phyloP scores from a whole-genome alignment of 1,140 invertebrate genomes.

The Bacillus rossius region DNA sequence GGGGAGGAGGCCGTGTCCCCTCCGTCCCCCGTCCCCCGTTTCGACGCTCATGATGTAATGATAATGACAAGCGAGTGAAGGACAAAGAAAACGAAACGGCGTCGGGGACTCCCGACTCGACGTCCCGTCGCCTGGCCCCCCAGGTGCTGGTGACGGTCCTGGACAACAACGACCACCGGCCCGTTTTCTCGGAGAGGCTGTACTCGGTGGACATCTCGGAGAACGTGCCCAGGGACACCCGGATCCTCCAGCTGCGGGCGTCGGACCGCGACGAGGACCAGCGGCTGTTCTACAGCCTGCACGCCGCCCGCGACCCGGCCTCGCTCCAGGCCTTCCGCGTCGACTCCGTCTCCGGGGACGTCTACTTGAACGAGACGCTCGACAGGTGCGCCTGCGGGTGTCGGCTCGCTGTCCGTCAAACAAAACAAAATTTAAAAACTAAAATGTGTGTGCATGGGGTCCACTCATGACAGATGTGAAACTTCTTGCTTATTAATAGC shows the following conservation, averaged over 20 bases:
- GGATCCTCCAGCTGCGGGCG: conserved; percentile 58
- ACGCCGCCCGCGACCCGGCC: conserved; percentile 65
- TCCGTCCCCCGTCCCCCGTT: too few relatives aligned
- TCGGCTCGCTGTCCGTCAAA: too few relatives aligned
- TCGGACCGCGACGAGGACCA: conserved; percentile 65
- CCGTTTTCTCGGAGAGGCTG: conserved; percentile 59
- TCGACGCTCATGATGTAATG: too few relatives aligned
- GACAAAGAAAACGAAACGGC: too few relatives aligned
- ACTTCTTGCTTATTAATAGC: too few relatives aligned
- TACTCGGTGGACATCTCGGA: conserved; percentile 76
- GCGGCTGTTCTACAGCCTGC: conserved; percentile 68
- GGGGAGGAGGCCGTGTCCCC: too few relatives aligned
- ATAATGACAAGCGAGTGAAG: too few relatives aligned
- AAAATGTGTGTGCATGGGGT: too few relatives aligned
- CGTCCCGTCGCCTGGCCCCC: too few relatives aligned
- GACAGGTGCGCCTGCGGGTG: conserved; percentile 59
- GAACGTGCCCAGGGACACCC: conserved; percentile 54
- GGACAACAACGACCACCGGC: conserved; percentile 78
- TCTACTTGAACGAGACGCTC: conserved; percentile 61
- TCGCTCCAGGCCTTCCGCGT: conserved; percentile 73
- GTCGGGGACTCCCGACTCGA: too few relatives aligned
- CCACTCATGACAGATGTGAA: too few relatives aligned
- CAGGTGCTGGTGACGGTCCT: conserved; percentile 66
- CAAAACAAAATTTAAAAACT: too few relatives aligned
- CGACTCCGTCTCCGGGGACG: conserved; percentile 67